These are phyloP conservation scores for Eupithecia subfuscata DNA, from an alignment of 2,888 invertebrate species.

Conservation along the genomic window DNA sequence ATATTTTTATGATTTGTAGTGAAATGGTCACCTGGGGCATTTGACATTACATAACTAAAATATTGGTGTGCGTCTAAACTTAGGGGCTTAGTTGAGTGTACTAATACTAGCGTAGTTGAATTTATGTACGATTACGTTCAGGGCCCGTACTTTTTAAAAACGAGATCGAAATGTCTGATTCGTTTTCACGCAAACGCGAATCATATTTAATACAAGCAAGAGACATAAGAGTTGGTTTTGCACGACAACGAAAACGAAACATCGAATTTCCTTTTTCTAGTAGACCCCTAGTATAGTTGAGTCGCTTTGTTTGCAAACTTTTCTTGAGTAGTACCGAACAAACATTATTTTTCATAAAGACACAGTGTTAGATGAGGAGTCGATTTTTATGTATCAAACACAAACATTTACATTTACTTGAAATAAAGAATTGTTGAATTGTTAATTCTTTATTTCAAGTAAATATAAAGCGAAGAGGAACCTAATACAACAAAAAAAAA, in stretches of 20 bases:
- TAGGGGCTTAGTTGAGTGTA: not conserved
- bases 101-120: not conserved
- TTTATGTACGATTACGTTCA: not conserved
- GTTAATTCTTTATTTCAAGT: too few relatives aligned
- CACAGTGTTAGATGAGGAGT: too few relatives aligned
- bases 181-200: too few relatives aligned
- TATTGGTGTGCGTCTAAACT: not conserved
- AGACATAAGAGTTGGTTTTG: too few relatives aligned
- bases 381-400: not conserved
- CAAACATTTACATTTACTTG: not conserved
- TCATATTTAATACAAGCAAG: too few relatives aligned
- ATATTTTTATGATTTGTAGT: constrained; percentile 42
- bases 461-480: not conserved
- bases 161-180: too few relatives aligned
- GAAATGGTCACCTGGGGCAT: constrained; percentile 2
- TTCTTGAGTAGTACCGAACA: not conserved
- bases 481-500: not conserved
- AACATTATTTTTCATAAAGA: too few relatives aligned
- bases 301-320: not conserved
- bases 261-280: too few relatives aligned
- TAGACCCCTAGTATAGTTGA: not conserved
- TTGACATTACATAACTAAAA: not conserved
- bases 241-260: too few relatives aligned
- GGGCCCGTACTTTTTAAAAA: too few relatives aligned
- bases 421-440: not conserved